phyloP scores from a whole-genome alignment of 1,140 invertebrate species.

The Aphidius ervi region DNA sequence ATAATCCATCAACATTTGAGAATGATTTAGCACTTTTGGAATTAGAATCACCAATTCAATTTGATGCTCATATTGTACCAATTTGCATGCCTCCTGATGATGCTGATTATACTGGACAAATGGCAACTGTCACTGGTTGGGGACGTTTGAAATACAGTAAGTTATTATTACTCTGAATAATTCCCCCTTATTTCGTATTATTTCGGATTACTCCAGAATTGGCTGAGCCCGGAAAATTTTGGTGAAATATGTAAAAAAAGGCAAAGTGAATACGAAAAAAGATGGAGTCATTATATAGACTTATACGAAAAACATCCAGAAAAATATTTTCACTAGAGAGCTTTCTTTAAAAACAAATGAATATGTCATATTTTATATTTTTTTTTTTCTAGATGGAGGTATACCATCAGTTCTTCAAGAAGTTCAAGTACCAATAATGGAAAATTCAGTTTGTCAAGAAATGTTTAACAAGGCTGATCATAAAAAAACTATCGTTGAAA shows the following conservation, averaged over 20 bases:
- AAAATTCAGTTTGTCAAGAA: slow-evolving; percentile 86
- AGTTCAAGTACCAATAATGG: slow-evolving; percentile 88
- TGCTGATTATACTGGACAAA: slow-evolving; percentile 76
- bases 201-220: too few relatives aligned
- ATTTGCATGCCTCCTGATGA: slow-evolving; percentile 84
- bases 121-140: slow-evolving; percentile 82
- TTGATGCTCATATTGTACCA: slow-evolving; percentile 84
- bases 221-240: too few relatives aligned
- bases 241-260: too few relatives aligned
- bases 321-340: too few relatives aligned
- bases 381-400: slow-evolving; percentile 63
- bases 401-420: slow-evolving; percentile 86
- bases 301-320: neutral
- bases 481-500: slow-evolving; percentile 78
- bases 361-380: too few relatives aligned
- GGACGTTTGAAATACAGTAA: slow-evolving; percentile 62
- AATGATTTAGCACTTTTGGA: slow-evolving; percentile 85
- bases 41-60: slow-evolving; percentile 76
- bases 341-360: neutral
- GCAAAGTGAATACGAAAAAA: too few relatives aligned
- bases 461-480: slow-evolving; percentile 91
- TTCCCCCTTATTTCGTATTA: too few relatives aligned
- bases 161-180: slow-evolving; percentile 22
- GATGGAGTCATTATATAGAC: too few relatives aligned
- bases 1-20: slow-evolving; percentile 85